Percentiles rank a stretch among this genome's conserved stretches.
phyloP scores from a whole-genome alignment of 2,113 vertebrate species.

The Clarias magur region DNA sequence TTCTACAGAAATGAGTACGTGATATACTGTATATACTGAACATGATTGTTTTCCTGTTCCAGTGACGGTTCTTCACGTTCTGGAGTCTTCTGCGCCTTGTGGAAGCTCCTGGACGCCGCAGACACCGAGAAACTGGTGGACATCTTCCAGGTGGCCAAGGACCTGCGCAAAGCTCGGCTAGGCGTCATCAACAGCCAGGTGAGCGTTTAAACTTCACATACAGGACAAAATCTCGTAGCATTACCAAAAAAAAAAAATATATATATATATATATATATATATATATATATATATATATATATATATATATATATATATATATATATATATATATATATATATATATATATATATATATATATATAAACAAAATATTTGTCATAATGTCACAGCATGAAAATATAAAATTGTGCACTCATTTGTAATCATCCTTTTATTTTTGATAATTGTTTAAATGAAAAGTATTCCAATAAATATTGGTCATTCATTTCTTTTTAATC shows the following conservation, averaged over 20 bases:
- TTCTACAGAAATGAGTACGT: neutral
- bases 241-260: neutral
- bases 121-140: constrained; percentile 86
- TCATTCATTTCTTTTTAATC: neutral
- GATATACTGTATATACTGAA: neutral
- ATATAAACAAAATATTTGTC: neutral
- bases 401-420: neutral
- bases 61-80: constrained; percentile 87
- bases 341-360: neutral
- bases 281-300: neutral
- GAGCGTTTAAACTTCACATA: constrained; percentile 61
- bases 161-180: constrained; percentile 81
- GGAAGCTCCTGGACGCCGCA: constrained; percentile 89
- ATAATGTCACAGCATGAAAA: neutral
- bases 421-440: neutral
- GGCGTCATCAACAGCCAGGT: constrained; percentile 80
- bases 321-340: neutral
- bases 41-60: constrained; percentile 7
- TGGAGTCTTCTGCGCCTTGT: constrained; percentile 87
- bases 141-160: constrained; percentile 89
- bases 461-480: neutral
- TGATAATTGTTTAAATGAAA: neutral
- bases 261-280: neutral
- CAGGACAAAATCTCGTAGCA: neutral
- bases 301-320: neutral